Conservation (phyloP, 2,888 invertebrate species). For the Allygus modestus region DNA sequence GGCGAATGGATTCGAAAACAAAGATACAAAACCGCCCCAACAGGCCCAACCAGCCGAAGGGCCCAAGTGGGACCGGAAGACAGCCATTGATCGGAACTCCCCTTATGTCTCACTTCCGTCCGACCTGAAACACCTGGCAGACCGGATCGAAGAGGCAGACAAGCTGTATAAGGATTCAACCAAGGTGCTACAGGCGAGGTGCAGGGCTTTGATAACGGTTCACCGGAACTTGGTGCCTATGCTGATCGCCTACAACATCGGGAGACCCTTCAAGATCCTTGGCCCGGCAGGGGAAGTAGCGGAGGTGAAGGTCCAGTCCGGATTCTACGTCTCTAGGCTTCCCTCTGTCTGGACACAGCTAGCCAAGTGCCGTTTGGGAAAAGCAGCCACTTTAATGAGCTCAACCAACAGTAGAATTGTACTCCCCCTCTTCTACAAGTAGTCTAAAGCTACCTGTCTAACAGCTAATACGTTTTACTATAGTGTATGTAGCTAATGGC, state of each 20-base stretch:
- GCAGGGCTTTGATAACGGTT: background rate
- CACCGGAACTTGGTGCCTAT: background rate
- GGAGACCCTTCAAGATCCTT: background rate
- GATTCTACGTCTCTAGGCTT: background rate
- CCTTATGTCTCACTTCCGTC: background rate
- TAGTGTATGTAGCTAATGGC: no score
- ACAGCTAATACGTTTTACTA: no score
- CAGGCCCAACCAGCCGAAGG: background rate
- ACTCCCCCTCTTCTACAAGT: background rate
- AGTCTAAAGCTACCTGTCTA: background rate
- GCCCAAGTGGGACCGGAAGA: background rate
- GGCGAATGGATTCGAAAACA: no score
- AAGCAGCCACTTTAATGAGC: background rate
- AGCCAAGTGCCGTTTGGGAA: background rate
- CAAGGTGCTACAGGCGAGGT: background rate
- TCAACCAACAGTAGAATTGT: background rate
- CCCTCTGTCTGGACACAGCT: background rate
- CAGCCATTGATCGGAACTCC: background rate
- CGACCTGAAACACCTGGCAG: background rate
- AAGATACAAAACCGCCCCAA: no score
- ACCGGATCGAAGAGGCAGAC: background rate
- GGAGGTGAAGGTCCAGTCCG: background rate
- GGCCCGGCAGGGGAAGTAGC: background rate
- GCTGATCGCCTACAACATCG: background rate
- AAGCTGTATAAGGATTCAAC: background rate